Evolutionary conservation across 2,113 vertebrate genomes (phyloP), one percentile per base, ranked within the genome.

Genomic region (Microtus ochrogaster): DNA sequence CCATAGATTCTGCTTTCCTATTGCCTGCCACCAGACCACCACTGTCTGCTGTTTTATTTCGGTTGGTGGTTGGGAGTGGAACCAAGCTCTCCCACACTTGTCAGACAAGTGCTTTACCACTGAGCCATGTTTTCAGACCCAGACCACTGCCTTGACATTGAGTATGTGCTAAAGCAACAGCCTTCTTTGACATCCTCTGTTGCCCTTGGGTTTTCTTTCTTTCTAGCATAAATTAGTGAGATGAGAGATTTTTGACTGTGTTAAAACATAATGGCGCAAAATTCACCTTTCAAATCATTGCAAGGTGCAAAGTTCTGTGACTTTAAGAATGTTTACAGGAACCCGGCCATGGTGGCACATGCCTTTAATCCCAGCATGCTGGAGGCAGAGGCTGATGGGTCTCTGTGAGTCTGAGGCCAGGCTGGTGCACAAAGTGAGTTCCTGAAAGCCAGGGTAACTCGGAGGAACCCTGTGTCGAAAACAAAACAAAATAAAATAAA

Each of bases 291-390:
- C 19, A 72, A n/a, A 24, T 66, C 0, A n/a, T 7, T 55, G 88
- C 39, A 61, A 55, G 55, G n/a, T 10, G 39, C 36, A 6, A 28
- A 5, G 9, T 86, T 88, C 33, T 78, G 2, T n/a, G n/a, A 74
- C 63, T 49, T 87, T 55, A 74, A 41, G 19, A 11, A 30, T 47
- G 17, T 36, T 63, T 7, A 24, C 11, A 36, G 2, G 70, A 73
- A 39, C 19, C 1, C 1, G 0, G 19, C 0, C 0, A 8, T 39
- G 70, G 70, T 39, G 70, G n/a, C 8, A 4, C n/a, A 10, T 0
- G n/a, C 36, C 70, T 73, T 73, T 73, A 73, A 39, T 22, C 70
- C n/a, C 36, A 73, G n/a, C 3, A 4, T n/a, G 21, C 4, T 0
- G n/a, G 70, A 73, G 19, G n/a, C 70, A 39, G n/a, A 39, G n/a